Conservation (phyloP, 2,113 vertebrate species). For the Sinocyclocheilus maitianheensis region DNA sequence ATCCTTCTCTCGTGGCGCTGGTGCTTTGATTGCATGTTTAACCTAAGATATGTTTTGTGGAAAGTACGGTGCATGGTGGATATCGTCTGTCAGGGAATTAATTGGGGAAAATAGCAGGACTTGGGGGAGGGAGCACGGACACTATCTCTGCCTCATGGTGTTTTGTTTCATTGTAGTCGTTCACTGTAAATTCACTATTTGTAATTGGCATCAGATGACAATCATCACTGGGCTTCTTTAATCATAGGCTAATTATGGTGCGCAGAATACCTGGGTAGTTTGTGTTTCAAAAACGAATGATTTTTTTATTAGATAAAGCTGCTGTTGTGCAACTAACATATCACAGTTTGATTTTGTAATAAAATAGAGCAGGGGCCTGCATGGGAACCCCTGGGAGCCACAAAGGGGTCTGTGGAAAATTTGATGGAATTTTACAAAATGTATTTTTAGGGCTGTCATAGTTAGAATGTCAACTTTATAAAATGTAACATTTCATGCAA, state of each 20-base stretch:
- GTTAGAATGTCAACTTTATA: background rate
- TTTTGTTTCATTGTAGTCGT: conserved; percentile 23
- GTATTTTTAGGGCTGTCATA: background rate
- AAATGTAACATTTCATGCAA: background rate
- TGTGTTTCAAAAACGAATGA: background rate
- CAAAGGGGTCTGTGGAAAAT: background rate
- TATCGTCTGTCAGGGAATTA: conserved; percentile 52
- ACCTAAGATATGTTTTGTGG: conserved; percentile 40
- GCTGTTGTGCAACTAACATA: conserved; percentile 6
- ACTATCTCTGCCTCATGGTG: conserved; percentile 5
- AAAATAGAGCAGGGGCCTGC: background rate
- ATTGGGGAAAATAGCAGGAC: conserved; percentile 32
- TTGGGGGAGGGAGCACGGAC: background rate
- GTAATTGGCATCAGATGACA: conserved; percentile 10
- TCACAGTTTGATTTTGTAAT: background rate
- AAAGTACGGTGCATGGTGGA: conserved; percentile 34
- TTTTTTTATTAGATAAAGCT: conserved; percentile 21
- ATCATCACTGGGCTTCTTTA: conserved; percentile 6
- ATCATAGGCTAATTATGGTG: conserved; percentile 4
- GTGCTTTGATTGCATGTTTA: conserved; percentile 57
- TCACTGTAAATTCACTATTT: conserved; percentile 5
- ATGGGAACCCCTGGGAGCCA: background rate
- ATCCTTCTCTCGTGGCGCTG: conserved; percentile 39
- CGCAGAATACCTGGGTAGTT: conserved; percentile 13
- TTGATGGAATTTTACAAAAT: background rate